phyloP scores from a whole-genome alignment of 2,113 vertebrate genomes.

The Microtus pennsylvanicus region DNA sequence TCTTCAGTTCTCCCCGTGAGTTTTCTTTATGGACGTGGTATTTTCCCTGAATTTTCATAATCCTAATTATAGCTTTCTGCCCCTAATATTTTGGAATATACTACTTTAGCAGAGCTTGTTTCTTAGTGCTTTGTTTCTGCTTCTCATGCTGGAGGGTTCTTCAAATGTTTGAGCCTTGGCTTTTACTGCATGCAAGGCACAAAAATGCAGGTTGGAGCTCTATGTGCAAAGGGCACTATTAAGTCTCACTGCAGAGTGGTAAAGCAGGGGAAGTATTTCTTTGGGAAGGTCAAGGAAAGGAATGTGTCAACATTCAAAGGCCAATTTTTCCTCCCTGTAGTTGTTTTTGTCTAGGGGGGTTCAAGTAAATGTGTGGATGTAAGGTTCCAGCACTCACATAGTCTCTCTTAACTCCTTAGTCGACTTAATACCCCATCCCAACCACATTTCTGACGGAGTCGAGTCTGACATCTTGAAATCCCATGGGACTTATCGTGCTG shows the following conservation, averaged over 20 bases:
- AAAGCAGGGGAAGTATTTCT: not conserved
- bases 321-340: not conserved
- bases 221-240: no score
- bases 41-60: conserved; percentile 21
- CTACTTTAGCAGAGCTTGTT: conserved; percentile 38
- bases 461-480: not conserved
- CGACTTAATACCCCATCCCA: not conserved
- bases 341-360: not conserved
- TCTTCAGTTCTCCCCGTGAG: not conserved
- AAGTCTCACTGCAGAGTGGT: not conserved
- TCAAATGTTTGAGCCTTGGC: not conserved
- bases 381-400: not conserved
- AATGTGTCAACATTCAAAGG: not conserved
- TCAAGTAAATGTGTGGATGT: not conserved
- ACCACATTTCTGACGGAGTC: not conserved
- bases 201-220: not conserved
- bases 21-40: not conserved
- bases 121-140: conserved; percentile 5
- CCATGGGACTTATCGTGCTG: not conserved
- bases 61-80: not conserved
- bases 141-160: not conserved
- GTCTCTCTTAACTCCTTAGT: not conserved
- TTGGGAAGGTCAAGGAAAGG: not conserved
- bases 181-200: conserved; percentile 2
- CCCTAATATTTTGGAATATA: not conserved